Evolutionary conservation across 2,797 vertebrate genomes (phyloP), one percentile per base, ranked within the genome.

Genomic region (Fringilla coelebs): DNA sequence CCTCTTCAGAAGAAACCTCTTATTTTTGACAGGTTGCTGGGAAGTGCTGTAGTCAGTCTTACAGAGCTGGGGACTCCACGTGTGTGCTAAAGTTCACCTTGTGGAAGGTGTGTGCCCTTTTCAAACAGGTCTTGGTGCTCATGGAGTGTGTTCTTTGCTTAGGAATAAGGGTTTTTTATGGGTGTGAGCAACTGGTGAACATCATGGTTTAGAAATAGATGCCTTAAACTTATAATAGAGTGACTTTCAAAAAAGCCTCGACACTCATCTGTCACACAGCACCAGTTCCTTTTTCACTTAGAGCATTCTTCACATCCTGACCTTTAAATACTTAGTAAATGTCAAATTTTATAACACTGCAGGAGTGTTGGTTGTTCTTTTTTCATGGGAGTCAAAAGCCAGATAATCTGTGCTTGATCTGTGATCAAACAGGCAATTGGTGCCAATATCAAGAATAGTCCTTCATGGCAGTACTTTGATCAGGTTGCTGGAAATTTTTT

Each of bases 311-410:
- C 89, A 88, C 88, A 72, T 95, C 79, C 58, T 93, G 91, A 94
- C 89, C 79, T 94, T 94, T 93, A 86, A 87, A 85, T 81, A 68
- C 54, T 75, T 78, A 46, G 46, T 40, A 93, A 91, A 90, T 96
- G 88, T 91, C 93, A 93, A 65, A 54, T 77, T 83, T 75, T 88
- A 1, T 74, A 93, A 41, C 68, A 74, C 62, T 49, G 60, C 0
- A 16, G 85, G 65, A 83, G 46, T 32, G 75, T 80, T 77, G 45
- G 45, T 65, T 6, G 12, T 85, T 76, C 75, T 96, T 89, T 80
- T 57, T 88, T 93, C 76, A 38, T 72, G 76, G 51, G 61, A 88
- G 71, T 79, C 86, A 90, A 82, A 93, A 91, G 52, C 38, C 72
- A 74, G 34, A 61, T 55, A 46, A 91, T 41, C 66, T 91, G 66